Conservation (phyloP, 2,797 vertebrate species). For the Ambastaia sidthimunki region DNA sequence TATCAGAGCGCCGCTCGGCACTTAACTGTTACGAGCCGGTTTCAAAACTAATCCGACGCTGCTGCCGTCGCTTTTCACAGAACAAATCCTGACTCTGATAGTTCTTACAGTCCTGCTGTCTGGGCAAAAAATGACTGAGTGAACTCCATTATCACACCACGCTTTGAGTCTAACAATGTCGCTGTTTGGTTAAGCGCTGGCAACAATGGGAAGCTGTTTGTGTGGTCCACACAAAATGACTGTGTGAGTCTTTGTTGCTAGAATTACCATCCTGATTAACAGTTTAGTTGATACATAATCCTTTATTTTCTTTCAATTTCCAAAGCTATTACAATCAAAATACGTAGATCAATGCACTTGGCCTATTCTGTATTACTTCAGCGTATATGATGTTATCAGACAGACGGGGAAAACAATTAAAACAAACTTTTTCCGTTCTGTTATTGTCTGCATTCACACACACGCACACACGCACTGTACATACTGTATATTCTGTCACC, state of each 20-base stretch:
- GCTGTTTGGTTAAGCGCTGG: not conserved
- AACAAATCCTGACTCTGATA: conserved; percentile 26
- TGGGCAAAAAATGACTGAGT: conserved; percentile 37
- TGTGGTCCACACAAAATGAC: conserved; percentile 66
- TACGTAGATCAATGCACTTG: not conserved
- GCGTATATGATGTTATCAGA: not conserved
- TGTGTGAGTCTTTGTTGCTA: conserved; percentile 3
- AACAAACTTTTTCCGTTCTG: not conserved
- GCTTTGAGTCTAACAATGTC: conserved; percentile 41
- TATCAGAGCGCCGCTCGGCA: conserved; percentile 62
- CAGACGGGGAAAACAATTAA: not conserved
- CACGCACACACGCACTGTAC: too few relatives aligned
- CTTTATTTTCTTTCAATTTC: not conserved
- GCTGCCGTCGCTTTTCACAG: conserved; percentile 39
- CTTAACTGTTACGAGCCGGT: conserved; percentile 60
- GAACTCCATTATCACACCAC: conserved; percentile 25
- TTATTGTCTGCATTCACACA: too few relatives aligned
- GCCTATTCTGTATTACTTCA: not conserved
- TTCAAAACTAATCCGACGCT: conserved; percentile 55
- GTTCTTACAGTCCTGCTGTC: conserved; percentile 37
- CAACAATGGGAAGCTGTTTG: conserved; percentile 9
- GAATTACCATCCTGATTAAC: conserved; percentile 6
- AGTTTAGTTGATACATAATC: conserved; percentile 8
- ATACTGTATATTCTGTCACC: too few relatives aligned
- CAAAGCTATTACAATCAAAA: not conserved